phyloP scores from a whole-genome alignment of 2,113 vertebrate genomes.

The Chrysochloris asiatica region DNA sequence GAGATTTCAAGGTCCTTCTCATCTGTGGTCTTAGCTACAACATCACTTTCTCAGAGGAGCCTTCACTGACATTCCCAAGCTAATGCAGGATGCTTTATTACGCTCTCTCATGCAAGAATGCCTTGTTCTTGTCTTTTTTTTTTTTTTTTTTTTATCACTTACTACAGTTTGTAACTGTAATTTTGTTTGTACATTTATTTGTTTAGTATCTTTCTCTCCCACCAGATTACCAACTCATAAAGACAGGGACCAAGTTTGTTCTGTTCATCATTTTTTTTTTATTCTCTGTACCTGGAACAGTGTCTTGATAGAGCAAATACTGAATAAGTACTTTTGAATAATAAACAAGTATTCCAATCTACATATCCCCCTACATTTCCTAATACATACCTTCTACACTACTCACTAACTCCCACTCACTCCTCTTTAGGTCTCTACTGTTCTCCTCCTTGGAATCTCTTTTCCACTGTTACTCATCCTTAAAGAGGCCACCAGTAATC shows the following conservation, averaged over 20 bases:
- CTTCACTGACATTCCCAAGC: neutral
- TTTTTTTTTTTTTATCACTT: neutral
- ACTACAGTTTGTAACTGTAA: conserved; percentile 28
- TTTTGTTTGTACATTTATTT: conserved; percentile 48
- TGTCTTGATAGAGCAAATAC: conserved; percentile 43
- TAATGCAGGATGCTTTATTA: neutral
- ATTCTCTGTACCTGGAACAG: conserved; percentile 17
- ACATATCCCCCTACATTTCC: conserved; percentile 1
- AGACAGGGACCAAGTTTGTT: conserved; percentile 15
- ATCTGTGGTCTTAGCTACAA: conserved; percentile 13
- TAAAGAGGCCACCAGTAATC: conserved; percentile 11
- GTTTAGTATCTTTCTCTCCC: conserved; percentile 34
- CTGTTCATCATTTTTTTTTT: conserved; percentile 47
- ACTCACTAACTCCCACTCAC: neutral
- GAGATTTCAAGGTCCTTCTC: conserved; percentile 14
- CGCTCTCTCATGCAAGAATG: neutral
- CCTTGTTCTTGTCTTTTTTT: conserved; percentile 28
- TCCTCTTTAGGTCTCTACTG: conserved; percentile 10
- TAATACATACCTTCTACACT: neutral
- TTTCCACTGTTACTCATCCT: conserved; percentile 35
- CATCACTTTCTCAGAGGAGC: neutral
- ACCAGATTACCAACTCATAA: conserved; percentile 17
- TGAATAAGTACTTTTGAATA: conserved; percentile 47
- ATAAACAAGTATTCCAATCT: conserved; percentile 35
- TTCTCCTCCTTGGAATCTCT: conserved; percentile 27